Evolutionary conservation across 2,888 invertebrate species (phyloP).

Genomic region (Drosophila macrospina): DNA sequence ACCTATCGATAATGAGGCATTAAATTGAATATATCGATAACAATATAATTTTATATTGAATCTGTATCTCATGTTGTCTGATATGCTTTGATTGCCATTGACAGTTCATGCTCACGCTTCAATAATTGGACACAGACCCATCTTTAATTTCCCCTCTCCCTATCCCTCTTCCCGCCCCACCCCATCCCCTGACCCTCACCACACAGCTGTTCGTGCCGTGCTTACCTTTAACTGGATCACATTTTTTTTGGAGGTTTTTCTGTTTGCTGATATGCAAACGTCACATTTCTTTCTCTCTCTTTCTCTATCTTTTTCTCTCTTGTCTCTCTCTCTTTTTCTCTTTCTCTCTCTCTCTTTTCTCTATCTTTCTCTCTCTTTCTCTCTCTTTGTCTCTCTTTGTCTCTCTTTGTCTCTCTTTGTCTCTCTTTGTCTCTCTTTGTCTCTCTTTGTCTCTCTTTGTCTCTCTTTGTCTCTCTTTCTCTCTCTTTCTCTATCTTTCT

Average conservation of each 20-base stretch:
- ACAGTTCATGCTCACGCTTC: conserved; percentile 5
- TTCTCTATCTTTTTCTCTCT: too few species aligned
- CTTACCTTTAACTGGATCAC: conserved; percentile 9
- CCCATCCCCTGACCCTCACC: too few species aligned
- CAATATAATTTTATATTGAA: too few species aligned
- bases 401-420: not conserved
- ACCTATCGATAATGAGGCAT: too few species aligned
- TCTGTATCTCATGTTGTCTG: not conserved
- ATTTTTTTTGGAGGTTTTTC: not conserved
- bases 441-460: too few species aligned
- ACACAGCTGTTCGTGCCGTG: not conserved
- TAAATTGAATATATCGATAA: too few species aligned
- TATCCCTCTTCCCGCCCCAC: not conserved
- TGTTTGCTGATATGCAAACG: conserved; percentile 34
- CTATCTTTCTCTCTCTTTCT: not conserved
- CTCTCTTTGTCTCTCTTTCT: not conserved
- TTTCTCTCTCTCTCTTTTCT: not conserved
- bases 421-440: not conserved
- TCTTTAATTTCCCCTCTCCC: not conserved
- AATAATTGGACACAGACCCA: conserved; percentile 12
- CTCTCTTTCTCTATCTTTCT: conserved; percentile 1
- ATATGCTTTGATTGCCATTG: not conserved
- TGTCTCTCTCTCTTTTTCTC: not conserved
- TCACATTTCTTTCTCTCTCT: conserved; percentile 18
- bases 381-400: not conserved